Conservation (phyloP, 2,113 vertebrate genomes). For the Ramphastos sulfuratus region DNA sequence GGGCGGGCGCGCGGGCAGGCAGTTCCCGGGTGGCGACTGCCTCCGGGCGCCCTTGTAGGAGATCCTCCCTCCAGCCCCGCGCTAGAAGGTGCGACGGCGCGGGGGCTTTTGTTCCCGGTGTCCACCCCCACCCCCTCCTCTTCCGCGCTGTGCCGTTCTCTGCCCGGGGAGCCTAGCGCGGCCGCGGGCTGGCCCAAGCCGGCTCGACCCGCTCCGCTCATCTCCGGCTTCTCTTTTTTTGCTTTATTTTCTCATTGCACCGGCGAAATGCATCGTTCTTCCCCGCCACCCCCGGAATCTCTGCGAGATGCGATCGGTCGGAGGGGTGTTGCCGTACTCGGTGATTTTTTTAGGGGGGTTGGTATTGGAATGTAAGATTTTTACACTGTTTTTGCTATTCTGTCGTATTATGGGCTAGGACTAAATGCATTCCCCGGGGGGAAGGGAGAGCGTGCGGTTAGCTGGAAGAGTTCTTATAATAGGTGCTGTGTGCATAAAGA, state of each 20-base stretch:
- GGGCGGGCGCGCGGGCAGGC: background rate
- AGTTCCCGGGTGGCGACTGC: background rate
- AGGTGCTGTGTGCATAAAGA: constrained; percentile 32
- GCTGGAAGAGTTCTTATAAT: constrained; percentile 31
- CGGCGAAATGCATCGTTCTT: background rate
- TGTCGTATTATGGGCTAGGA: background rate
- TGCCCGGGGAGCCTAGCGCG: background rate
- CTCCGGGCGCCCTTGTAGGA: background rate
- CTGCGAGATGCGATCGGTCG: background rate
- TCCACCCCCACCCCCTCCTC: no score
- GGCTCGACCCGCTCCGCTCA: background rate
- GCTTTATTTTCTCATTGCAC: background rate
- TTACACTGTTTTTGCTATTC: background rate
- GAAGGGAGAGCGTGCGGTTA: background rate
- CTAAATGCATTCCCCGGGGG: background rate
- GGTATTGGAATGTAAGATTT: background rate
- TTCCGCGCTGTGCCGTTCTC: background rate
- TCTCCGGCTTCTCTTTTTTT: background rate
- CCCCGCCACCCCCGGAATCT: background rate
- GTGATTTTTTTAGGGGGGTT: background rate
- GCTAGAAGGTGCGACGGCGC: background rate
- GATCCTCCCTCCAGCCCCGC: background rate
- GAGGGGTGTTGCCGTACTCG: background rate
- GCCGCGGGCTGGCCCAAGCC: background rate
- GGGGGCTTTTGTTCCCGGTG: constrained; percentile 48